Evolutionary conservation across 2,113 vertebrate species (phyloP).

Genomic region (Malurus elegans): DNA sequence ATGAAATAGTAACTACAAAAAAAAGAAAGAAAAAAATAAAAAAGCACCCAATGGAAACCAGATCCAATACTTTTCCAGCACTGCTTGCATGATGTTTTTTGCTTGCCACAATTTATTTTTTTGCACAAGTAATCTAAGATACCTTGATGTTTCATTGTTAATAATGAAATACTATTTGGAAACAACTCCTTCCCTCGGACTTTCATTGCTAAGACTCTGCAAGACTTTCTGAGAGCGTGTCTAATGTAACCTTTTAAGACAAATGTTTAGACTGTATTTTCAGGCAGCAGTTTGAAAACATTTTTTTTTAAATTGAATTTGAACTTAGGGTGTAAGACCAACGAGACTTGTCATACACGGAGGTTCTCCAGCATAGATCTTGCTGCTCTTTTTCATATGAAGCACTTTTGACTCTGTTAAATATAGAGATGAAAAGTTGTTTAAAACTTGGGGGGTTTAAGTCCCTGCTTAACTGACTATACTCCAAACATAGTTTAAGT

Average conservation of each 20-base stretch:
- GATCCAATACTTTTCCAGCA: background rate
- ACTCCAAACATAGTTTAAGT: background rate
- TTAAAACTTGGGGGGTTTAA: background rate
- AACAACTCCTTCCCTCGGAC: background rate
- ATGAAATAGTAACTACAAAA: background rate
- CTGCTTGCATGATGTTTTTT: background rate
- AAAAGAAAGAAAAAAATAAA: too few species aligned
- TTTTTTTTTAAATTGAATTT: background rate
- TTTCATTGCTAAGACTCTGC: background rate
- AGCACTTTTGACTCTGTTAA: background rate
- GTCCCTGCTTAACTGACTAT: background rate
- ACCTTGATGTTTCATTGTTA: background rate
- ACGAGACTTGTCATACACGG: accelerated
- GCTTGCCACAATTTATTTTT: background rate
- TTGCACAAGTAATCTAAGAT: background rate
- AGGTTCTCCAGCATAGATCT: background rate
- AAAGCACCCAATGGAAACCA: background rate
- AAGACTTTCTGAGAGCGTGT: background rate
- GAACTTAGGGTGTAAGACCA: background rate
- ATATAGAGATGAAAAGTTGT: background rate
- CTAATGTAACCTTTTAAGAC: background rate
- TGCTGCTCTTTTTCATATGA: background rate
- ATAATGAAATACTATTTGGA: background rate
- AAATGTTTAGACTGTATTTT: background rate
- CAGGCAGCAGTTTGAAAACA: background rate